phyloP scores from a whole-genome alignment of 2,797 vertebrate genomes.

The Spinus pinus region DNA sequence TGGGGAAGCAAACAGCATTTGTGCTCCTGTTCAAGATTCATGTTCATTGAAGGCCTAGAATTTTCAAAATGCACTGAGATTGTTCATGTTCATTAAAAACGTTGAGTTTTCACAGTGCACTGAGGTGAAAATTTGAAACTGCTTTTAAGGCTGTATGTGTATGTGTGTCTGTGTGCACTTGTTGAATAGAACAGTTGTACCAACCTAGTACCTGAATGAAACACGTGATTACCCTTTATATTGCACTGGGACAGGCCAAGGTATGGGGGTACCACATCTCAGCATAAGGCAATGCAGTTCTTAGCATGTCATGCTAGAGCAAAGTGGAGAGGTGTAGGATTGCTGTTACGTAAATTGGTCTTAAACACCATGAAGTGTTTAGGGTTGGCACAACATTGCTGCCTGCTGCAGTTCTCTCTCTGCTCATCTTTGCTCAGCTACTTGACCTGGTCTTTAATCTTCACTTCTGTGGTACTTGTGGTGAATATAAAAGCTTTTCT shows the following conservation, averaged over 20 bases:
- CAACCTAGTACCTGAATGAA: background rate
- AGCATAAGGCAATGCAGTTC: background rate
- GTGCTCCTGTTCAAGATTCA: background rate
- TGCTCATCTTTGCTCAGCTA: background rate
- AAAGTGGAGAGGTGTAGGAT: background rate
- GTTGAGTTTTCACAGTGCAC: background rate
- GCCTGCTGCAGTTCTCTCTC: background rate
- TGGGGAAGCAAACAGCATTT: background rate
- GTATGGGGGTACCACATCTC: background rate
- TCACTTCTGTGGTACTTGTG: background rate
- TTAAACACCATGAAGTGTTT: accelerated
- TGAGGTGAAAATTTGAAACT: background rate
- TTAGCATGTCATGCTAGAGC: background rate
- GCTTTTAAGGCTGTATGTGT: accelerated
- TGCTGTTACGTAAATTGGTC: background rate
- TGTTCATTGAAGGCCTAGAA: background rate
- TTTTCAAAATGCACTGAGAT: background rate
- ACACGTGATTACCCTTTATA: background rate
- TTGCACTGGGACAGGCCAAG: background rate
- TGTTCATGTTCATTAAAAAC: background rate
- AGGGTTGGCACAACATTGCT: background rate
- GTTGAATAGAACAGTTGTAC: background rate
- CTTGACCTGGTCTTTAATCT: background rate
- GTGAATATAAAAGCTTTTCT: background rate
- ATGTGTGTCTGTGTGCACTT: background rate